These are phyloP conservation scores for Zaprionus gabonicus DNA, from an alignment of 1,140 invertebrate species.

Conservation along the genomic window DNA sequence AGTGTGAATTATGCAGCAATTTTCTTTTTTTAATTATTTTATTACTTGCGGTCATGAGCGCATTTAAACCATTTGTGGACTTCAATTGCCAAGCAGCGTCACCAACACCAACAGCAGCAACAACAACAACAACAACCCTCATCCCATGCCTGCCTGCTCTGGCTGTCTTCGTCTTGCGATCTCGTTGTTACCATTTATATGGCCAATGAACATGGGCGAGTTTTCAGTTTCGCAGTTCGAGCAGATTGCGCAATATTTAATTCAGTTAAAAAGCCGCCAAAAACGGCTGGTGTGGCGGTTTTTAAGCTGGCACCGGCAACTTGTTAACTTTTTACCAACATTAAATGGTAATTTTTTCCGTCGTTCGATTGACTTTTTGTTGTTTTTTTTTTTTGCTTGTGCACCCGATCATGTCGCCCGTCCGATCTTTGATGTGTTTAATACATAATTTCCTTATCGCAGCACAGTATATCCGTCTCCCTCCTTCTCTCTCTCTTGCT, in stretches of 20 bases:
- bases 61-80: conserved; percentile 79
- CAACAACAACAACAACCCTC: conserved; percentile 47
- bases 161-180: not conserved
- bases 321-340: conserved; percentile 71
- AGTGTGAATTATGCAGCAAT: conserved; percentile 79
- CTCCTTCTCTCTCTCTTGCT: not conserved
- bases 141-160: not conserved
- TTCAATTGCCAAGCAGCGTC: conserved; percentile 61
- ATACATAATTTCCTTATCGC: conserved; percentile 80
- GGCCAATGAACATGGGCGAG: conserved; percentile 74
- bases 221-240: conserved; percentile 42
- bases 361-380: conserved; percentile 31
- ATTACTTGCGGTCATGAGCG: conserved; percentile 81
- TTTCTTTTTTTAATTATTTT: conserved; percentile 78
- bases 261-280: conserved; percentile 78
- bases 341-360: conserved; percentile 73
- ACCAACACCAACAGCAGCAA: conserved; percentile 52
- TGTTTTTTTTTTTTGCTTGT: conserved; percentile 38
- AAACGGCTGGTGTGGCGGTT: conserved; percentile 72
- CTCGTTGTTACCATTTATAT: conserved; percentile 78
- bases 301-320: conserved; percentile 57
- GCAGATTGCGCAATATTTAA: conserved; percentile 79
- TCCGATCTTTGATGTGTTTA: conserved; percentile 76
- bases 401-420: conserved; percentile 52
- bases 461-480: conserved; percentile 30